A percentile compares a stretch with the other conserved stretches of the same genome.
These are phyloP conservation scores for Conus betulinus DNA, from an alignment of 1,140 invertebrate species.

Conservation along the genomic window DNA sequence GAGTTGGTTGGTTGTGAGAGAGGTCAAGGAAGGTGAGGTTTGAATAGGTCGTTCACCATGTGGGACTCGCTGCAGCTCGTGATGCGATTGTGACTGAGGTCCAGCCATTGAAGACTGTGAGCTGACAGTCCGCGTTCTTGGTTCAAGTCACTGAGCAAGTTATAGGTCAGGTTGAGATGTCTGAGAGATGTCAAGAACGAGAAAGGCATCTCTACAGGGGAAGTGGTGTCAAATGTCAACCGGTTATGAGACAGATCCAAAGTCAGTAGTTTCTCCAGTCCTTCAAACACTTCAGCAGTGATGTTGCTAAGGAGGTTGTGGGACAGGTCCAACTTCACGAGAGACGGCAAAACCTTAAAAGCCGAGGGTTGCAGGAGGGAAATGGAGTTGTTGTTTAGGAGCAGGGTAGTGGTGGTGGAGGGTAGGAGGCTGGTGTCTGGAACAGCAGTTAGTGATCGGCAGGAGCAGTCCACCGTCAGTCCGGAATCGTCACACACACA, in stretches of 20 bases:
- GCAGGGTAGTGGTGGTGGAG: neutral
- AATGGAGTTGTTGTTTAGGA: conserved; percentile 5
- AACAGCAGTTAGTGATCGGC: neutral
- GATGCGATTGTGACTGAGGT: conserved; percentile 20
- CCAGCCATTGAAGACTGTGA: neutral
- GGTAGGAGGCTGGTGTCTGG: neutral
- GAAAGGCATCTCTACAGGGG: neutral
- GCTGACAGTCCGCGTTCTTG: neutral
- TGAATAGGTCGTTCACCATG: neutral
- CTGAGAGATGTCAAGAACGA: neutral
- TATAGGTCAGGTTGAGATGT: neutral
- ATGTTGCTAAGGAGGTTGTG: conserved; percentile 26
- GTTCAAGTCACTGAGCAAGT: neutral
- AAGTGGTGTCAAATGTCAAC: neutral
- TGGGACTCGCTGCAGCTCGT: neutral
- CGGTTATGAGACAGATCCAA: neutral
- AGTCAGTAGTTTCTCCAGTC: neutral
- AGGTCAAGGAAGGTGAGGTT: conserved; percentile 25
- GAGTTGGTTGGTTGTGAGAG: conserved; percentile 31
- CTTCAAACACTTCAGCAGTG: neutral
- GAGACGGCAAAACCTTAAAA: neutral
- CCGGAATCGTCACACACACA: neutral
- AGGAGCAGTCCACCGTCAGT: conserved; percentile 13
- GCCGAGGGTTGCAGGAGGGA: neutral
- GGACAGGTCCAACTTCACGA: neutral